Conservation (phyloP, 2,113 vertebrate genomes). For the Aptenodytes patagonicus region DNA sequence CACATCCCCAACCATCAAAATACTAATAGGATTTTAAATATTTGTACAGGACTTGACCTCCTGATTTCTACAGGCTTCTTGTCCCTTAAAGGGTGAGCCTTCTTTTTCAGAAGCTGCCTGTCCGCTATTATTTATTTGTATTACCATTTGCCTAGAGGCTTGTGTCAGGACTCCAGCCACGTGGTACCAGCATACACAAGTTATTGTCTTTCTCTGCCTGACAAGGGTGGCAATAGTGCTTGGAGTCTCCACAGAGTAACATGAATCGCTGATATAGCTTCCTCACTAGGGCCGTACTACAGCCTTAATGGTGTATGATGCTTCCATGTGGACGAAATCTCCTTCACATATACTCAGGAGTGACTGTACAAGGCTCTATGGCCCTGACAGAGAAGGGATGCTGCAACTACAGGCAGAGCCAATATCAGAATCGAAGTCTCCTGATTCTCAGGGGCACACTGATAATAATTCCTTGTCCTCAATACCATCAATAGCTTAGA, state of each 20-base stretch:
- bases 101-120: not conserved
- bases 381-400: not conserved
- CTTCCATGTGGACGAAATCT: not conserved
- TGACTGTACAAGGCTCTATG: not conserved
- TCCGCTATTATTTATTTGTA: not conserved
- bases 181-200: not conserved
- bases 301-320: not conserved
- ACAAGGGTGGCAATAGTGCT: not conserved
- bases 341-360: not conserved
- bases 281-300: not conserved
- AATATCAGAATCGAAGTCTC: not conserved
- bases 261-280: not conserved
- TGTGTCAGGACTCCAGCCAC: not conserved
- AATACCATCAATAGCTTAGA: not conserved
- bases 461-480: not conserved
- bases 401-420: not conserved
- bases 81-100: not conserved
- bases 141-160: not conserved
- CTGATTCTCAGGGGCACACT: not conserved
- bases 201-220: not conserved
- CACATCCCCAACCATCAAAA: not conserved
- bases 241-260: not conserved
- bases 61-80: not conserved
- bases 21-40: not conserved
- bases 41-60: not conserved